Evolutionary conservation across 2,797 vertebrate species (phyloP), one percentile per base, ranked within the genome.

Genomic region (Iguana delicatissima): DNA sequence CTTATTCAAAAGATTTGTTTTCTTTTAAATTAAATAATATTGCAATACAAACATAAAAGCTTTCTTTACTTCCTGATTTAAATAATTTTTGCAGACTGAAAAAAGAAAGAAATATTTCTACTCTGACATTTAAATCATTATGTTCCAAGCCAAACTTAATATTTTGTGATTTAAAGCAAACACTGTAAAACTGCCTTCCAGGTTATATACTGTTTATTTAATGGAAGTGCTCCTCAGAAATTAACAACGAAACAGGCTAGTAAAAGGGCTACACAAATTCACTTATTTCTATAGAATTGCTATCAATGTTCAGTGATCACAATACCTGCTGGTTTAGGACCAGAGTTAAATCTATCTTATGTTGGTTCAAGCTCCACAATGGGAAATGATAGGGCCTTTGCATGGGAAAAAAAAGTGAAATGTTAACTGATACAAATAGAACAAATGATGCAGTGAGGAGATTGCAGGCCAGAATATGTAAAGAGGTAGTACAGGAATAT

Each of bases 181-280:
- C 89, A 2, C 80, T 74, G 18, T n/a, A 88, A 92, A 93, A 92
- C 1, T 38, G 3, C 16, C 0, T 4, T 91, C 82, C 88, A 89
- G 91, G 14, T 13, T n/a, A 1, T 55, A 2, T 85, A 88, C 86
- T 20, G 50, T 80, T 92, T 90, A 6, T 59, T 76, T 38, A 77
- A n/a, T 50, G 73, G 76, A 90, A 52, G 32, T 69, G 74, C 85
- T 92, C 92, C 90, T 92, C 92, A 64, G 6, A 42, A 50, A 82
- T 50, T 85, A 62, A 86, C 87, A 59, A 85, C 87, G 62, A 92
- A 83, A 29, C 64, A 0, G 0, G 73, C 29, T 35, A 91, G 91
- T 2, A 90, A 81, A 0, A 1, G 12, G 64, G 13, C 0, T 35
- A 69, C 85, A 42, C 26, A n/a, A 69, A 52, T 8, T 9, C 0